phyloP scores from a whole-genome alignment of 2,113 vertebrate species.

The Gallinago media region DNA sequence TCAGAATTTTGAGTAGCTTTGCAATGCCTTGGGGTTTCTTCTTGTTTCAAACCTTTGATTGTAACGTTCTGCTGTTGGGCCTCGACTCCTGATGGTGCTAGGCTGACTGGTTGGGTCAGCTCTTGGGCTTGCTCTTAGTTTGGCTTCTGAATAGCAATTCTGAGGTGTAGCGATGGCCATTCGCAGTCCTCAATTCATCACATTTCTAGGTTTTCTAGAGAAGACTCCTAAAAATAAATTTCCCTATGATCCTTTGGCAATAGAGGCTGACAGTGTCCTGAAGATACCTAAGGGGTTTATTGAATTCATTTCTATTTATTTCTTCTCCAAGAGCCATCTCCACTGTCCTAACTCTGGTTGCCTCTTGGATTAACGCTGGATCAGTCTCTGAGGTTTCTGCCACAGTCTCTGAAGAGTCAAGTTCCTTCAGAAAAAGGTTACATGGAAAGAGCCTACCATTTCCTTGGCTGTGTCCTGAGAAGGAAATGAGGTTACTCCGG shows the following conservation, averaged over 20 bases:
- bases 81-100: not conserved
- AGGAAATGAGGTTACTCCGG: not conserved
- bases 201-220: not conserved
- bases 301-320: not conserved
- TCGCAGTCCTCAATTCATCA: not conserved
- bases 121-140: not conserved
- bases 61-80: not conserved
- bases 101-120: not conserved
- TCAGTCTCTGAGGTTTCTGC: not conserved
- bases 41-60: not conserved
- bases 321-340: not conserved
- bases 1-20: not conserved
- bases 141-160: not conserved
- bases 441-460: fast-evolving
- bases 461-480: not conserved
- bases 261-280: not conserved
- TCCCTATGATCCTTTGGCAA: not conserved
- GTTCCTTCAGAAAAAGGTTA: not conserved
- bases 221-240: not conserved
- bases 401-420: not conserved
- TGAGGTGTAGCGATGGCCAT: not conserved
- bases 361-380: not conserved
- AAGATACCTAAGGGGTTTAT: not conserved
- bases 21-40: not conserved
- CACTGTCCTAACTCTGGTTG: fast-evolving